Evolutionary conservation across 2,888 invertebrate species (phyloP), one percentile per base, ranked within the genome.

Genomic region (Syritta pipiens): DNA sequence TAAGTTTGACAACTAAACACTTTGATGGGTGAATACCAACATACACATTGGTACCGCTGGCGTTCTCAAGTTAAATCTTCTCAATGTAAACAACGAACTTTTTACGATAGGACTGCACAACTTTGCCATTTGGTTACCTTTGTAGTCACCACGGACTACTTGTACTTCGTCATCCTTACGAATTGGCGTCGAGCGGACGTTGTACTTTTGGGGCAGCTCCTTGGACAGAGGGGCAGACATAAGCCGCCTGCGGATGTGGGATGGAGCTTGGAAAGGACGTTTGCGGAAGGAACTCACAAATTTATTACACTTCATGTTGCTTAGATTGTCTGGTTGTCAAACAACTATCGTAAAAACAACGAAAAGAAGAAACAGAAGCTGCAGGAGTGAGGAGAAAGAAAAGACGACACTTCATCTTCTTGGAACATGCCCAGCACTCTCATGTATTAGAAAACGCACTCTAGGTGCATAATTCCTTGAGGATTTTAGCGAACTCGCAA

Each of bases 81-180:
- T 99, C 99, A 90, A 99, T 96, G 91, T 99, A 98, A 84, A 99
- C 94, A 48, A 98, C 97, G 90, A 97, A 99, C 90, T 99, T 99
- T 90, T 99, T 99, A 88, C 99, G 95, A 92, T 99, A 99, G 10
- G 97, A 95, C 90, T 98, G 98, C 49, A 99, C 96, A 74, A 99
- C 96, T 90, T 99, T 99, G 86, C 99, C 62, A 98, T 96, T 90
- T 99, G 99, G 88, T 98, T 98, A 83, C 99, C 98, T 90, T 99
- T 99, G 92, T 97, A 98, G 90, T 99, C 99, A 76, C 99, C 99
- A 81, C 99, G 93, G 77, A 98, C 97, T 85, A 98, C 98, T 93
- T 98, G 97, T 72, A 99, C 99, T 93, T 99, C 99, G 87, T 99
- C 99, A 89, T 99, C 99, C 90, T 98, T 99, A 83, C 99, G 94